Base-by-base conservation (phyloP, 2,888 invertebrate genomes). In the Chalcis sispes region DNA sequence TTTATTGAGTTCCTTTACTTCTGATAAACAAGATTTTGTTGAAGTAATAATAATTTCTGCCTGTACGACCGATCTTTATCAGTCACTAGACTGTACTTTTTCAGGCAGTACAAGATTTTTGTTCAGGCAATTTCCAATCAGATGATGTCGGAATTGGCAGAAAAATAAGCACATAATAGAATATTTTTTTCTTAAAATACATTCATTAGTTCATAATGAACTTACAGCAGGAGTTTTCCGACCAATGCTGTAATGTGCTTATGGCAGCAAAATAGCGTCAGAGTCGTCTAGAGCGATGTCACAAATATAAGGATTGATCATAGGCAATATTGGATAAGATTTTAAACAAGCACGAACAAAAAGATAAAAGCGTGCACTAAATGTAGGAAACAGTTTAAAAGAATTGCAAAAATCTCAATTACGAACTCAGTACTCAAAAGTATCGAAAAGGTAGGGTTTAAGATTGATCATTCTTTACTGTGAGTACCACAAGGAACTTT, bases 41-140 rank as follows among this genome's bases (percentile, higher is more conserved):
- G 48, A 46, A 62, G 1, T 10, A 46, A n/a, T 62, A 46, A 62
- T 27, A 62, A 62, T 62, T 46, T 27, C 62, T 62, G 62, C 62
- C 20, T 15, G 52, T 52, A 52, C 23, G 20, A 52, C 23, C 27
- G 56, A 29, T n/a, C n/a, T 56, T 27, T 29, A 29, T 32, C n/a
- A n/a, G n/a, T n/a, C n/a, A n/a, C n/a, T n/a, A n/a, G n/a, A n/a
- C n/a, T n/a, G n/a, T n/a, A n/a, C n/a, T n/a, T n/a, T n/a, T n/a
- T n/a, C n/a, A n/a, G n/a, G n/a, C n/a, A n/a, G n/a, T n/a, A n/a
- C 5, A 18, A 29, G n/a, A 29, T 56, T 18, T 56, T 56, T n/a
- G 0, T n/a, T n/a, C n/a, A n/a, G n/a, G n/a, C n/a, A n/a, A n/a
- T n/a, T n/a, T n/a, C n/a, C n/a, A n/a, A n/a, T n/a, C n/a, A n/a